Evolutionary conservation across 2,888 invertebrate genomes (phyloP), one percentile per base, ranked within the genome.

Genomic region (Theretra japonica): DNA sequence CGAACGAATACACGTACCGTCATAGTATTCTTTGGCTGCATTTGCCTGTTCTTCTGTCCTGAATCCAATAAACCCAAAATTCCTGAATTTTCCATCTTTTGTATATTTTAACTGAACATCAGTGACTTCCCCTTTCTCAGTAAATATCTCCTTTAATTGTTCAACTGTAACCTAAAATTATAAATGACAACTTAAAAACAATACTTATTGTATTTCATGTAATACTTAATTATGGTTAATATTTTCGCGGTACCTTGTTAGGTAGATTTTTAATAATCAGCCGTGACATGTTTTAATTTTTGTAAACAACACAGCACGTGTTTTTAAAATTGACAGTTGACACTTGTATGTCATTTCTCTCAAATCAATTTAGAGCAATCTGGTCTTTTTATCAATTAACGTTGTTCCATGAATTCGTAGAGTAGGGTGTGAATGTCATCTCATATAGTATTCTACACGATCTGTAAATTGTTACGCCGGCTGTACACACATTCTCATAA

Each of bases 31-130:
- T 50, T 96, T 94, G 0, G 99, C 99, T 50, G 94, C 95, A 68
- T 95, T 85, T 0, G 98, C 99, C 84, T 98, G 97, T 68, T 96
- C 96, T 75, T 97, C 97, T 28, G 95, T 96, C 84, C 97, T 96
- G 88, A 96, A 99, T 8, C 99, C 99, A 79, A 99, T 94, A 86
- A 99, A 99, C 5, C 97, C 98, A 92, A 99, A 99, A 82, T 97
- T 97, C 73, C 99, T 95, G 88, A 99, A 99, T 85, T 96, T 96
- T 11, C 99, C 99, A 94, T 98, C 97, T 80, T 97, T 96, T 0
- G 98, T 98, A 84, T 97, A 99, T 88, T 99, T 99, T 8, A 99
- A 90, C 82, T 98, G 98, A 8, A 99, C 96, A 93, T 99, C 99
- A 8, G 99, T 99, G 11, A 99, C 96, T 75, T 96, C 96, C 28